Evolutionary conservation across 2,888 invertebrate genomes (phyloP), one percentile per base, ranked within the genome.

Genomic region (Rapana venosa): DNA sequence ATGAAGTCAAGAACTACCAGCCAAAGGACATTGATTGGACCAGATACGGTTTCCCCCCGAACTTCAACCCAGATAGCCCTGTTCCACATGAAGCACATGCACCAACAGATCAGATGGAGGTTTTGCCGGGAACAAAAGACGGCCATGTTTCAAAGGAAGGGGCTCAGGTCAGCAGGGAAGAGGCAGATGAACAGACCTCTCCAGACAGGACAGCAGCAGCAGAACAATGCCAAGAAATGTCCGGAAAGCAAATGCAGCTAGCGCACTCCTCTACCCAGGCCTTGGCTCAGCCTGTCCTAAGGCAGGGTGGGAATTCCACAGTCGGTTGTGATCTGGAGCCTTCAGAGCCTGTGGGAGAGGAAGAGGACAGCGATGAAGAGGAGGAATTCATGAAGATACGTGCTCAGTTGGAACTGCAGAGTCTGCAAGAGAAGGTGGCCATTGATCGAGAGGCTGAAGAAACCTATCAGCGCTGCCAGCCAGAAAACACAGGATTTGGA

Each of bases 11-110:
- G 15, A 61, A 32, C 2, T 61, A 81, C 11, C n/a, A n/a, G 61
- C 30, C 36, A 22, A n/a, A 26, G 8, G 81, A 79, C 36, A 1
- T 89, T 22, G 89, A 92, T 26, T 94, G 94, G 94, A 93, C 94
- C 70, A 89, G 91, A 56, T 95, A 93, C 90, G 95, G 95, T 91
- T 95, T 95, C 87, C 94, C 95, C 20, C 92, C 91, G 13, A 91
- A 92, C 86, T 95, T 92, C 87, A 17, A 58, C 47, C 56, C 2
- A 8, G 47, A 47, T 47, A 47, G 47, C 47, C 47, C 8, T 47
- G 47, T 47, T 47, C 47, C 47, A 47, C 2, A 47, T 5, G 47
- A 47, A 47, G 47, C 47, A 47, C 47, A 2, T 47, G 47, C 47
- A 47, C 47, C 47, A 47, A 47, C 47, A 47, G 47, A 47, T 5